Evolutionary conservation across 2,797 vertebrate genomes (phyloP), one percentile per base, ranked within the genome.

Genomic region (Hemibagrus guttatus): DNA sequence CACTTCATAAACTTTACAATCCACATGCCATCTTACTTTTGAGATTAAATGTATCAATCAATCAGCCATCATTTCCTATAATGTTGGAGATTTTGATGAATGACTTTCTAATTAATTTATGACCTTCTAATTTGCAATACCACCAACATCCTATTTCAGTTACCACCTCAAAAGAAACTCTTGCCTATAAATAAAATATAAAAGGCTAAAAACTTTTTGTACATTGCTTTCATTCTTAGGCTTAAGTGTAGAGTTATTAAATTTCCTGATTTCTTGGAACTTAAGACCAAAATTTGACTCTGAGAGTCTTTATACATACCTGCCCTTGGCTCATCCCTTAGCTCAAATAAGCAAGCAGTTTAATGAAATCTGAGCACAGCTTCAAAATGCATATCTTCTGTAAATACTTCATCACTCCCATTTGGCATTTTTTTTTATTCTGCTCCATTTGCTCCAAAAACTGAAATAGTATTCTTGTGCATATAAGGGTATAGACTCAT

Each of bases 381-480:
- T 88, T 84, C 84, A n/a, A 89, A 92, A 92, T 88, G 92, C 87
- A 90, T 89, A 90, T 93, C 90, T 90, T 42, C 89, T 89, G 84
- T 88, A 84, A 90, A 91, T 89, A 89, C 93, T 91, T 92, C 84
- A 87, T 91, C 89, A 88, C 76, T 91, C 90, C 90, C 91, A 91
- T 95, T 96, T 96, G 95, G 95, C 94, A 94, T 95, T 94, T 94
- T 94, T 94, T 93, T 95, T 93, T 95, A 93, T 91, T 90, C 89
- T 91, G 88, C 89, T 93, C 94, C 93, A 95, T 95, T 95, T 93
- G 91, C 71, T 80, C 85, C 68, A 92, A 93, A 94, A 68, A 92
- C 84, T 90, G 87, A 93, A 90, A 88, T 91, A 90, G 87, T 92
- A 90, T 93, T 93, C 88, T 78, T 95, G 95, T 96, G 95, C 95